These are phyloP conservation scores for Sinohyriopsis cumingii DNA, from an alignment of 2,888 invertebrate species.

Conservation along the genomic window DNA sequence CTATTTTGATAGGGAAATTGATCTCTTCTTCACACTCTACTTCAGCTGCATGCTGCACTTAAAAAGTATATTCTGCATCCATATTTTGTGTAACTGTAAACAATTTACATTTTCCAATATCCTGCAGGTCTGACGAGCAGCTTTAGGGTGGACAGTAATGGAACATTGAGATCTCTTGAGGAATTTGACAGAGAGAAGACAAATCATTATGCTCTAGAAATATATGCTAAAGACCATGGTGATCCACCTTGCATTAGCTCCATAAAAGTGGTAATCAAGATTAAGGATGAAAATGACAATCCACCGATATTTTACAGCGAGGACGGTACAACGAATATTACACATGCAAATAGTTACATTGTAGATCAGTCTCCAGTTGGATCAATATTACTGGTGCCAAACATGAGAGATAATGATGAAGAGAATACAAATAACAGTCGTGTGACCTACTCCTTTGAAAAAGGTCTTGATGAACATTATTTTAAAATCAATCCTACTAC, in stretches of 20 bases:
- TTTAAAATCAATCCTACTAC: constrained; percentile 16
- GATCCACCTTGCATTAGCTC: constrained; percentile 11
- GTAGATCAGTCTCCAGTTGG: constrained; percentile 35
- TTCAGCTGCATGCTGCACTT: too few species aligned
- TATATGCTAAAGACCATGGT: constrained; percentile 39
- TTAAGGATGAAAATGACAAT: constrained; percentile 24
- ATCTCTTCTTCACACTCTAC: too few species aligned
- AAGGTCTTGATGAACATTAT: constrained; percentile 1
- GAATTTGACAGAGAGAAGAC: constrained; percentile 30
- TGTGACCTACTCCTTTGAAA: constrained; percentile 6
- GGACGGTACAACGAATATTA: constrained; percentile 7
- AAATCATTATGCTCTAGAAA: constrained; percentile 21
- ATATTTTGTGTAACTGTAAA: too few species aligned
- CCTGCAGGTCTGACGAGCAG: too few species aligned
- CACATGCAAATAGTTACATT: constrained; percentile 17
- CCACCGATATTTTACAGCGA: constrained; percentile 30
- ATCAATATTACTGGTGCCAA: constrained; percentile 27
- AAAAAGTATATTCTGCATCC: too few species aligned
- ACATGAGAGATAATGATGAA: constrained; percentile 25
- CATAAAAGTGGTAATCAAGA: constrained; percentile 19
- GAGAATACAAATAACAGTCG: constrained; percentile 19
- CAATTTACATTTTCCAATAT: too few species aligned
- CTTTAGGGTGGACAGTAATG: constrained; percentile 6
- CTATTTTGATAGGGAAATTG: too few species aligned
- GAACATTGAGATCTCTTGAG: constrained; percentile 4